phyloP scores from a whole-genome alignment of 1,140 invertebrate species.

The Halyomorpha halys region DNA sequence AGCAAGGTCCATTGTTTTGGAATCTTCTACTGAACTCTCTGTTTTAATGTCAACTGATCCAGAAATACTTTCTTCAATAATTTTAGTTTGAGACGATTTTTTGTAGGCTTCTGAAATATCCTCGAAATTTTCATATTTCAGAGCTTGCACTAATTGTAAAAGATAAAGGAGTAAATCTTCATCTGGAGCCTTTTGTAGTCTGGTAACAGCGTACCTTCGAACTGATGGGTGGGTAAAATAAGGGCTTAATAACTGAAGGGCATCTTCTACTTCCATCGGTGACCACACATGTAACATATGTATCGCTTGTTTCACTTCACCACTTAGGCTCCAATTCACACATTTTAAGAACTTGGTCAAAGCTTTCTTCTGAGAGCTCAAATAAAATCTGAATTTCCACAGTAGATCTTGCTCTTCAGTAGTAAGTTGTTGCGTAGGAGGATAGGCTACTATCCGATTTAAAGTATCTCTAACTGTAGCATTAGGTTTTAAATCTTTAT shows the following conservation, averaged over 20 bases:
- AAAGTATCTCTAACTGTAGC: conserved; percentile 70
- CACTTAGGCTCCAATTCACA: conserved; percentile 82
- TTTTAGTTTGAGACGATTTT: conserved; percentile 12
- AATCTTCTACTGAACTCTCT: conserved; percentile 10
- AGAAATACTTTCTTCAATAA: not conserved
- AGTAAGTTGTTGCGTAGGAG: conserved; percentile 72
- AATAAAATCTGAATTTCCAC: conserved; percentile 96
- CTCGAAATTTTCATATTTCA: conserved; percentile 90
- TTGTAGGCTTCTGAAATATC: conserved; percentile 53
- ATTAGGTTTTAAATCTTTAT: conserved; percentile 90
- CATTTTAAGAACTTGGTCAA: conserved; percentile 96
- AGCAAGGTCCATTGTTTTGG: conserved; percentile 55
- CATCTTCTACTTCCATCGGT: conserved; percentile 95
- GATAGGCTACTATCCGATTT: conserved; percentile 78
- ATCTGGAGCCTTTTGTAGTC: conserved; percentile 38
- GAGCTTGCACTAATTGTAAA: conserved; percentile 91
- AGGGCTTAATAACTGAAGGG: conserved; percentile 87
- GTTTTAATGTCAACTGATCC: conserved; percentile 17
- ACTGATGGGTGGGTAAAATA: conserved; percentile 84
- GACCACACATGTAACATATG: conserved; percentile 84
- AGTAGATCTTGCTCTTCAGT: conserved; percentile 93
- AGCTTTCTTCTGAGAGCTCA: conserved; percentile 83
- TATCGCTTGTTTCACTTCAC: conserved; percentile 81
- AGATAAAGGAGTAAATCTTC: conserved; percentile 88
- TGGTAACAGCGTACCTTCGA: conserved; percentile 42